Conservation (phyloP, 2,113 vertebrate species). For the Pachycephala philippinensis region DNA sequence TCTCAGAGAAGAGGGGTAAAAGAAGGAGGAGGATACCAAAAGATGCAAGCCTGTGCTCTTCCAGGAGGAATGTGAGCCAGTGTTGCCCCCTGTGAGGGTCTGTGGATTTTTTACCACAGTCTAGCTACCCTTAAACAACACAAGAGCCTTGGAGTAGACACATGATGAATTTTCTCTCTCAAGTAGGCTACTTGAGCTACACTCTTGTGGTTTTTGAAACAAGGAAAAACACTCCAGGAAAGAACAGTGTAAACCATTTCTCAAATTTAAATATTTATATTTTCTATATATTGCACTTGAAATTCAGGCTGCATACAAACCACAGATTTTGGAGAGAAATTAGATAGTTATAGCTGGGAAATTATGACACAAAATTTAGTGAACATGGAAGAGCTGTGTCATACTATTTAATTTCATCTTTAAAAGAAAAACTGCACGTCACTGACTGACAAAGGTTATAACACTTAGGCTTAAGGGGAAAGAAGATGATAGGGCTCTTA, state of each 20-base stretch:
- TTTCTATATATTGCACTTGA: not conserved
- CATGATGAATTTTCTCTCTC: not conserved
- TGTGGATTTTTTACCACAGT: constrained; percentile 10
- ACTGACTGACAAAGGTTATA: constrained; percentile 1
- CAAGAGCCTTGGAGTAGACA: not conserved
- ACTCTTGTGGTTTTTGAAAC: constrained; percentile 11
- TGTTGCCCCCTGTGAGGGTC: not conserved
- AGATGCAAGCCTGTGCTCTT: not conserved
- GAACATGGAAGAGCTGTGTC: not conserved
- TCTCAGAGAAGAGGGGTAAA: not conserved
- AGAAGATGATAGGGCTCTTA: not conserved
- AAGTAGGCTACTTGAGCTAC: not conserved
- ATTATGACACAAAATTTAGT: not conserved
- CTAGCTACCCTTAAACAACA: not conserved
- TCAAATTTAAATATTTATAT: constrained; percentile 26
- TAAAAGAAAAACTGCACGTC: not conserved
- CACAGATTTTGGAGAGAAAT: not conserved
- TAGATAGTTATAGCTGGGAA: not conserved
- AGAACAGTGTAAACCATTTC: not conserved
- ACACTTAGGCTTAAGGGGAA: not conserved
- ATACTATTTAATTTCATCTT: not conserved
- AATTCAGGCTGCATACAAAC: not conserved
- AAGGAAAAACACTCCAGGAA: constrained; percentile 1
- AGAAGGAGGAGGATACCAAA: not conserved
- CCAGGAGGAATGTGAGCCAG: not conserved